These are phyloP conservation scores for Peromyscus maniculatus DNA, from an alignment of 2,113 vertebrate genomes.

Conservation along the genomic window DNA sequence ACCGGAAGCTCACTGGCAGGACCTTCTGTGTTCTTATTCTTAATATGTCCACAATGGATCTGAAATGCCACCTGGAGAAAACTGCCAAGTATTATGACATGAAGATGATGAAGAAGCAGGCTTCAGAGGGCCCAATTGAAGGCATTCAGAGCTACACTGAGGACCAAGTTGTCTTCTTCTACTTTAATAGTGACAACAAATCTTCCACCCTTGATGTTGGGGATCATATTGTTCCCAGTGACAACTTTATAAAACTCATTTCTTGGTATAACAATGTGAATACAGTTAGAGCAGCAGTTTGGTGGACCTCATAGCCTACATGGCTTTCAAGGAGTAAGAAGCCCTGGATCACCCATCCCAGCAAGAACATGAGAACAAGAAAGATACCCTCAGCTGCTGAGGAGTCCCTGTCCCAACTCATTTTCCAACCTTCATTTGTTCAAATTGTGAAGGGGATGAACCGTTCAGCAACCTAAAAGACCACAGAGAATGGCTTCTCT, in stretches of 20 bases:
- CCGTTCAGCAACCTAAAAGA: neutral
- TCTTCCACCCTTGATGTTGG: neutral
- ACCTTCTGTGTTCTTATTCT: neutral
- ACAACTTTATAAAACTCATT: neutral
- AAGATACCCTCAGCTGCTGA: neutral
- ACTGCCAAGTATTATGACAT: neutral
- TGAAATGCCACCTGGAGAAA: neutral
- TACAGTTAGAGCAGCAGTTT: neutral
- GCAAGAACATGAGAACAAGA: neutral
- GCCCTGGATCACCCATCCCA: neutral
- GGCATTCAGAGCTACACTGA: neutral
- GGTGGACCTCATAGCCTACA: neutral
- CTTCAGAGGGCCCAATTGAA: neutral
- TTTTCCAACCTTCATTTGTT: neutral
- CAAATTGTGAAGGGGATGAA: neutral
- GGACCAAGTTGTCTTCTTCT: neutral
- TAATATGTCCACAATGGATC: neutral
- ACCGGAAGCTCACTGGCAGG: neutral
- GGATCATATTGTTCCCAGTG: neutral
- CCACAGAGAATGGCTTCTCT: neutral
- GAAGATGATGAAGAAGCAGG: neutral
- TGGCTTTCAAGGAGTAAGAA: neutral
- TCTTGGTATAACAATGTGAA: neutral
- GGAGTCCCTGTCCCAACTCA: neutral
- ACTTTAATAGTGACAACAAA: neutral